Evolutionary conservation across 2,888 invertebrate genomes (phyloP).

Genomic region (Drosophila imparisetae): DNA sequence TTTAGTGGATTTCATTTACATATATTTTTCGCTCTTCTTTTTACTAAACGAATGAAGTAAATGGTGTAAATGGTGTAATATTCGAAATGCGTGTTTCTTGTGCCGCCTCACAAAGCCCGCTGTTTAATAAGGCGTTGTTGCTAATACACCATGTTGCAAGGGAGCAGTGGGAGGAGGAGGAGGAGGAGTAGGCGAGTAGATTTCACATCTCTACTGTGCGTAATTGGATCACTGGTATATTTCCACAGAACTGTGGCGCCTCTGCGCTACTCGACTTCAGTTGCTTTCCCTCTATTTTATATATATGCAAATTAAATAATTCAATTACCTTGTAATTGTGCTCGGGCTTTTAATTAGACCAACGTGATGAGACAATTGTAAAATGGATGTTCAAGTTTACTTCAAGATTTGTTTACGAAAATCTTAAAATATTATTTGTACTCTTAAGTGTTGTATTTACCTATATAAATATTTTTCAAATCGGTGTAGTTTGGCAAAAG

Average conservation of each 20-base stretch:
- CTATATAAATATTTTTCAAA: not conserved
- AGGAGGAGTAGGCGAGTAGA: conserved; percentile 9
- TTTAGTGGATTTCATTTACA: conserved; percentile 68
- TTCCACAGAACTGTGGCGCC: conserved; percentile 23
- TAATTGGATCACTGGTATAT: conserved; percentile 50
- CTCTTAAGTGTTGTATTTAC: not conserved
- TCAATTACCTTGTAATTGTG: conserved; percentile 55
- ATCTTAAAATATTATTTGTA: not conserved
- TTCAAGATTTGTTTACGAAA: not conserved
- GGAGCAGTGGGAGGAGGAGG: accelerated
- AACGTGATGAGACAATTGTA: not conserved
- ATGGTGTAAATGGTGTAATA: conserved; percentile 35
- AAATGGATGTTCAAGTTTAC: not conserved
- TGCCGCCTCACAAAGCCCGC: conserved; percentile 8
- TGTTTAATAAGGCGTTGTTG: conserved; percentile 63
- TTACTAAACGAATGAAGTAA: conserved; percentile 9
- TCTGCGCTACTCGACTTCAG: conserved; percentile 4
- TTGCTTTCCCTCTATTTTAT: conserved; percentile 6
- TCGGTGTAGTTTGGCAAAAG: not conserved
- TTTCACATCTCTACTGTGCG: conserved; percentile 41
- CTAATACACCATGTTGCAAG: conserved; percentile 68
- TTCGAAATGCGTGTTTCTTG: conserved; percentile 35
- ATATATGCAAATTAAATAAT: conserved; percentile 63
- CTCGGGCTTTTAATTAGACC: conserved; percentile 31
- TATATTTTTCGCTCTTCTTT: conserved; percentile 11